Evolutionary conservation across 2,797 vertebrate species (phyloP).

Genomic region (Crenichthys baileyi): DNA sequence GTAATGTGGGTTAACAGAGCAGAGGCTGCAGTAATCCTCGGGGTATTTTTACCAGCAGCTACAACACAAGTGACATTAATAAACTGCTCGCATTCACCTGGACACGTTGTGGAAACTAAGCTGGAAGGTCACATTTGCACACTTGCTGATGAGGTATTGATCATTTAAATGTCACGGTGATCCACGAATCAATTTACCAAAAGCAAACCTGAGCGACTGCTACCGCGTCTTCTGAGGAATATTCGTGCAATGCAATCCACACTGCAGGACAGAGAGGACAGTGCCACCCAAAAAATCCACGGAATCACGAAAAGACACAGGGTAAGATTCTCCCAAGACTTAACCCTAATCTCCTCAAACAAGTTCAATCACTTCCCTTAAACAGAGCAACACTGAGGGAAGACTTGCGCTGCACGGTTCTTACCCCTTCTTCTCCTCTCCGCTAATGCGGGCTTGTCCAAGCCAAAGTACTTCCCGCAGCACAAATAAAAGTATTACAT

Average conservation of each 20-base stretch:
- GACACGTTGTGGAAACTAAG: slow-evolving; percentile 32
- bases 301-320: slow-evolving; percentile 54
- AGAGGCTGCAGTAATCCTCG: slow-evolving; percentile 66
- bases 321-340: slow-evolving; percentile 64
- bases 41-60: slow-evolving; percentile 40
- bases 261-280: slow-evolving; percentile 47
- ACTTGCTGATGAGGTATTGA: slow-evolving; percentile 2
- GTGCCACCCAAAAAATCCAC: slow-evolving; percentile 43
- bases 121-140: slow-evolving; percentile 16
- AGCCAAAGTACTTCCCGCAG: slow-evolving; percentile 49
- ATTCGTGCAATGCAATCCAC: slow-evolving; percentile 37
- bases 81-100: slow-evolving; percentile 58
- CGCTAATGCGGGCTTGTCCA: slow-evolving; percentile 62
- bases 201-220: slow-evolving; percentile 19
- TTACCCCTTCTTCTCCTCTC: slow-evolving; percentile 58
- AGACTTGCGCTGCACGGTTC: slow-evolving; percentile 50
- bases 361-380: slow-evolving; percentile 77
- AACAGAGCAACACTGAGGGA: slow-evolving; percentile 37
- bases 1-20: slow-evolving; percentile 74
- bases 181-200: slow-evolving; percentile 8
- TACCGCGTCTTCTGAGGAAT: slow-evolving; percentile 39
- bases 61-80: slow-evolving; percentile 52
- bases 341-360: slow-evolving; percentile 79
- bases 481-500: slow-evolving; percentile 45
- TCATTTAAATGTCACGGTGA: slow-evolving; percentile 35